Percentiles rank a stretch among this genome's conserved stretches.
These are phyloP conservation scores for Liparis tanakae DNA, from an alignment of 2,797 vertebrate genomes.

Conservation along the genomic window DNA sequence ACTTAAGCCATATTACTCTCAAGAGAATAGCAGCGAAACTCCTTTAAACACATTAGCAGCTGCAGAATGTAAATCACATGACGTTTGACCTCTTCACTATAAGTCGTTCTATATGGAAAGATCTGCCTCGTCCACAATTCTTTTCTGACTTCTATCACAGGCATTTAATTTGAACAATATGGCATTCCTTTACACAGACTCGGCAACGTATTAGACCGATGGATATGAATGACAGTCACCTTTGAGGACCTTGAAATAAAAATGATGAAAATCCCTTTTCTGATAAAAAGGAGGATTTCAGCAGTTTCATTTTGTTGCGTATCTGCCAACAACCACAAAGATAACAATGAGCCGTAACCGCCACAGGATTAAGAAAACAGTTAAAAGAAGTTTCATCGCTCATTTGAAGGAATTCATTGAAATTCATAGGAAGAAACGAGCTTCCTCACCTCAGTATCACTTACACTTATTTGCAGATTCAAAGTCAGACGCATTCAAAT, in stretches of 20 bases:
- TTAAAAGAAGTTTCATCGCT: slow-evolving; percentile 21
- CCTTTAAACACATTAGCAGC: slow-evolving; percentile 57
- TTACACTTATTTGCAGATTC: slow-evolving; percentile 40
- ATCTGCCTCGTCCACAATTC: slow-evolving; percentile 21
- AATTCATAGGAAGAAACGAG: slow-evolving; percentile 9
- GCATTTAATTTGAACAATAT: slow-evolving; percentile 48
- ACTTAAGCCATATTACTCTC: slow-evolving; percentile 32
- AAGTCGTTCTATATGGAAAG: slow-evolving; percentile 58
- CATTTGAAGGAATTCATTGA: slow-evolving; percentile 12
- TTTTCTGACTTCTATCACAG: slow-evolving; percentile 30
- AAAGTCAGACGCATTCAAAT: slow-evolving; percentile 4
- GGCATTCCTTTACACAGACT: slow-evolving; percentile 42
- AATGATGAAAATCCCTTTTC: background rate
- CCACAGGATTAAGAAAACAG: slow-evolving; percentile 22
- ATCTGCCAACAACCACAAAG: background rate
- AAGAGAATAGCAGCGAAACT: slow-evolving; percentile 24
- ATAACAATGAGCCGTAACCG: slow-evolving; percentile 10
- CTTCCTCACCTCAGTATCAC: slow-evolving; percentile 30
- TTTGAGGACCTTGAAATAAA: background rate
- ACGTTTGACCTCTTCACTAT: slow-evolving; percentile 29
- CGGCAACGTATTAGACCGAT: slow-evolving; percentile 30
- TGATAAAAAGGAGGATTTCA: slow-evolving; percentile 17
- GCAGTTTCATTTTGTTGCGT: slow-evolving; percentile 1
- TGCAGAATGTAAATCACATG: slow-evolving; percentile 63
- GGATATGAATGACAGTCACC: slow-evolving; percentile 18